Evolutionary conservation across 2,113 vertebrate species (phyloP), one percentile per base, ranked within the genome.

Genomic region (Rissa tridactyla): DNA sequence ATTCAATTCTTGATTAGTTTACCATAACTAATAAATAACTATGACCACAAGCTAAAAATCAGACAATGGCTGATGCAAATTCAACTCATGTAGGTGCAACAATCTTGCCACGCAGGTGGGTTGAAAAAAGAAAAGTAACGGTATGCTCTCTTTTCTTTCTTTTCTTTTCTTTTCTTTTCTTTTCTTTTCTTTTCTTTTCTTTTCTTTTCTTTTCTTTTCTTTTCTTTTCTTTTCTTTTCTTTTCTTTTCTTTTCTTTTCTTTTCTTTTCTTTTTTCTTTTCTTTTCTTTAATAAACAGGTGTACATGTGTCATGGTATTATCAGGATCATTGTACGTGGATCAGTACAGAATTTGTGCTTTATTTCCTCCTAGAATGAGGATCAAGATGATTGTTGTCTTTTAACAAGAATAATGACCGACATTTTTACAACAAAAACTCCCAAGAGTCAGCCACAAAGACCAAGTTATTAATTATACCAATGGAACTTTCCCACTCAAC

Each of bases 41-140:
- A n/a, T 25, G 44, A 64, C 15, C 44, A 32, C 11, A 42, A 82
- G 21, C 29, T 71, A 34, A 52, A 90, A 66, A 49, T 46, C 52
- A 80, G 62, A 22, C 32, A 49, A 12, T 49, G 54, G 6, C 16
- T 68, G 36, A 14, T 40, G 15, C 2, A 82, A 92, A 75, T 82
- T 83, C 18, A 76, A 26, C 27, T 36, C 17, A 44, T 3, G 3
- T 15, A 64, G 9, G 18, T 51, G 30, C 8, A 91, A 68, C 32
- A 55, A 5, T 44, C 2, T 2, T 42, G 16, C 26, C 2, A 6
- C 36, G 10, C 1, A 78, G 3, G 3, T 82, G 23, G 51, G 3
- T 60, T 82, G 36, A 26, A 52, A 68, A 80, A 40, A 38, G 4
- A 64, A 91, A 69, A 65, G 2, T 10, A 87, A 42, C 6, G 22